A percentile compares a stretch with the other conserved stretches of the same genome.
Conservation (phyloP, 2,113 vertebrate species). For the Psittacara wagleri region DNA sequence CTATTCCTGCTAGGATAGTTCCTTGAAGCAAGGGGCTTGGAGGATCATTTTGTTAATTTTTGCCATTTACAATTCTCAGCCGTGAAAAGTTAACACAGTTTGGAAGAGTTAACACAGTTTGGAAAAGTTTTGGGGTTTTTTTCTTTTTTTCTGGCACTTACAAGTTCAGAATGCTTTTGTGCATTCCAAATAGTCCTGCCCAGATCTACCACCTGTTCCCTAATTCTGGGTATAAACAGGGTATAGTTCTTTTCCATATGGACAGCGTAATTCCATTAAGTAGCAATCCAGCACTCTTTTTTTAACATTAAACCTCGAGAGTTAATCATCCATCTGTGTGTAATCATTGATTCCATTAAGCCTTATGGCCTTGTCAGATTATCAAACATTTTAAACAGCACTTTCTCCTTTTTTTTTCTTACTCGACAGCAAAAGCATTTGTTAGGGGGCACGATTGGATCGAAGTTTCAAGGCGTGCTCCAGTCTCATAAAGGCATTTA, state of each 20-base stretch:
- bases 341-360: slow-evolving; percentile 86
- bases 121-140: slow-evolving; percentile 44
- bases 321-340: slow-evolving; percentile 87
- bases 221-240: slow-evolving; percentile 83
- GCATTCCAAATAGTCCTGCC: slow-evolving; percentile 81
- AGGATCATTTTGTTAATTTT: slow-evolving; percentile 45
- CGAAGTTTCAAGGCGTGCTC: slow-evolving; percentile 53
- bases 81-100: slow-evolving; percentile 70
- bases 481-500: neutral
- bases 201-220: slow-evolving; percentile 82
- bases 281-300: slow-evolving; percentile 81
- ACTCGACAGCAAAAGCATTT: slow-evolving; percentile 75
- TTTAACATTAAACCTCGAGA: slow-evolving; percentile 80
- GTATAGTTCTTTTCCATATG: slow-evolving; percentile 85
- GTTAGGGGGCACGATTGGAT: slow-evolving; percentile 67
- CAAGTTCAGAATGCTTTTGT: slow-evolving; percentile 77
- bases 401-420: slow-evolving; percentile 52
- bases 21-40: neutral
- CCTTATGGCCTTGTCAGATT: slow-evolving; percentile 87
- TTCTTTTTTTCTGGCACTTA: slow-evolving; percentile 72
- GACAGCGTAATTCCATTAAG: slow-evolving; percentile 84
- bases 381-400: slow-evolving; percentile 81
- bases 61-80: slow-evolving; percentile 64
- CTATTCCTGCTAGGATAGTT: neutral
- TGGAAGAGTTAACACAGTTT: slow-evolving; percentile 71